Evolutionary conservation across 2,113 vertebrate genomes (phyloP), one percentile per base, ranked within the genome.

Genomic region (Oryzias celebensis): DNA sequence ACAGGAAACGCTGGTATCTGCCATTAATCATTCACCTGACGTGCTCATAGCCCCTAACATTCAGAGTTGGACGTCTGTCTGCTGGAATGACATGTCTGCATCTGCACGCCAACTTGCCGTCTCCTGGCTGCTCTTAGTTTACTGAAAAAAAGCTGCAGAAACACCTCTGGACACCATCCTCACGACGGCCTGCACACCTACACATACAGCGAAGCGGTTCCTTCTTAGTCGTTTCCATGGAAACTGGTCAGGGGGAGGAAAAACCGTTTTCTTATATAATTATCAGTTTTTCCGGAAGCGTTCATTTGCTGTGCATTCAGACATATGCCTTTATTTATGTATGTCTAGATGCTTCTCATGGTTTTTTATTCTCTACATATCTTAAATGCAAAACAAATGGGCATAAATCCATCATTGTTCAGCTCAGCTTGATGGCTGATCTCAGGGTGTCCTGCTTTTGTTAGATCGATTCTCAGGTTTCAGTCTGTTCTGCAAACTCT

Each of bases 141-240:
- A 85, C 75, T 73, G 53, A 70, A 70, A 53, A 58, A 36, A 36
- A 75, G 75, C 77, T 82, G 80, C 43, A 74, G 57, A 76, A 72
- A 75, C 71, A 65, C 75, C 76, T 74, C 73, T 86, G 85, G 80
- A 81, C 77, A 76, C 55, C 78, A 74, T 61, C 46, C 77, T 80
- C 62, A 71, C 81, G 80, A 75, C 73, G 79, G 69, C 73, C 77
- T 48, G 47, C 54, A 83, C 85, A 86, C 83, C 85, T 86, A 82
- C 88, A 81, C 84, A 75, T 22, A 65, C 63, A 73, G 56, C 55
- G 52, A 80, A 84, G 72, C 69, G 71, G 75, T 75, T 81, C 71
- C 75, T 83, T 73, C 74, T 84, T 81, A 69, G 77, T 85, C 76
- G 91, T 91, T 91, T 81, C 89, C 87, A 90, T 92, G 85, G 90